These are phyloP conservation scores for Scartelaos histophorus DNA, from an alignment of 2,113 vertebrate genomes.

Conservation along the genomic window DNA sequence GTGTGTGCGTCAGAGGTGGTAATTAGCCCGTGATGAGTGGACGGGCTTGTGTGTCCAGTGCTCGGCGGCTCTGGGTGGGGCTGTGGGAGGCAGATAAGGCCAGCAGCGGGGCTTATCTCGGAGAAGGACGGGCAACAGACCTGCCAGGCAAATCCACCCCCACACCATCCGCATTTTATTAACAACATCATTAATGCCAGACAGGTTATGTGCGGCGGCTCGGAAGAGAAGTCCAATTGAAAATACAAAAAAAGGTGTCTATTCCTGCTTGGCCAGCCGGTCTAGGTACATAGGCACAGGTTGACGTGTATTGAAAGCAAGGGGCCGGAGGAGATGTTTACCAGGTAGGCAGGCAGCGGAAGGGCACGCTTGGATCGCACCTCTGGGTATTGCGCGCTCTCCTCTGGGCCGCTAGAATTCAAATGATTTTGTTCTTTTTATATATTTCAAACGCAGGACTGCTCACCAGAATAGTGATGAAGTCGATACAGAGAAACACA, in stretches of 20 bases:
- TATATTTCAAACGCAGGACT: slow-evolving; percentile 82
- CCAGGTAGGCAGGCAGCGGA: slow-evolving; percentile 92
- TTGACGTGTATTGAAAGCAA: slow-evolving; percentile 95
- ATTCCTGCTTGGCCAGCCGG: slow-evolving; percentile 83
- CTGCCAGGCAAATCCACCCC: slow-evolving; percentile 86
- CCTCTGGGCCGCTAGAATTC: slow-evolving; percentile 93
- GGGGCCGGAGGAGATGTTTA: slow-evolving; percentile 96
- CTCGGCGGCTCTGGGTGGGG: slow-evolving; percentile 66
- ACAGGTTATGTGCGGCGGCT: slow-evolving; percentile 91
- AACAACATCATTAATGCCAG: slow-evolving; percentile 90
- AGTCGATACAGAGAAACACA: slow-evolving; percentile 75
- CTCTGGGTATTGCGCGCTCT: slow-evolving; percentile 91
- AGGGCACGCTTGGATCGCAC: slow-evolving; percentile 94
- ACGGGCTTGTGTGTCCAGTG: slow-evolving; percentile 68
- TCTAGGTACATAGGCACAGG: slow-evolving; percentile 83
- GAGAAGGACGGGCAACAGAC: slow-evolving; percentile 79
- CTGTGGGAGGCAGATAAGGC: slow-evolving; percentile 74
- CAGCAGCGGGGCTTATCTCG: slow-evolving; percentile 72
- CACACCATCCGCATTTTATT: slow-evolving; percentile 67
- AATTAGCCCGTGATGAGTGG: slow-evolving; percentile 79
- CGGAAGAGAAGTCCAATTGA: slow-evolving; percentile 58
- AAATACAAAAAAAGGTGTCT: slow-evolving; percentile 80
- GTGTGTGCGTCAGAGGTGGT: slow-evolving; percentile 72
- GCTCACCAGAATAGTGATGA: slow-evolving; percentile 92
- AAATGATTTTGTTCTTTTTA: slow-evolving; percentile 85